A percentile compares a stretch with the other conserved stretches of the same genome.
These are phyloP conservation scores for Amblyornis subalaris DNA, from an alignment of 2,113 vertebrate species.

Conservation along the genomic window DNA sequence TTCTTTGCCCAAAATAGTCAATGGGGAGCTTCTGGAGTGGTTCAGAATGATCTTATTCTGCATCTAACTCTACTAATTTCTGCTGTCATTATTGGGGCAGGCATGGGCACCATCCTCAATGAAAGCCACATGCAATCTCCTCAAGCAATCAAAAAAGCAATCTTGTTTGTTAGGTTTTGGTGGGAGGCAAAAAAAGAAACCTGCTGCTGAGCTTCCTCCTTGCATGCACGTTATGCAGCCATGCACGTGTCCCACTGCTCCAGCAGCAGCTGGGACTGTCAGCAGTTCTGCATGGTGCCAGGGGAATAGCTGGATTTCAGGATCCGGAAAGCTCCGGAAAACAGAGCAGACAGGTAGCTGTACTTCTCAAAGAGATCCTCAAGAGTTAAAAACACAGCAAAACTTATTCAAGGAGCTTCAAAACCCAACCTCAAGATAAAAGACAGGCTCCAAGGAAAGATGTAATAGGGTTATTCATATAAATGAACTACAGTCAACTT, in stretches of 20 bases:
- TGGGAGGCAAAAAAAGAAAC: not conserved
- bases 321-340: not conserved
- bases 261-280: not conserved
- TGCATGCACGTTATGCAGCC: accelerated
- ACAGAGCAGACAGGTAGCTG: not conserved
- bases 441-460: not conserved
- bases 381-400: not conserved
- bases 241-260: accelerated
- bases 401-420: not conserved
- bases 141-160: not conserved
- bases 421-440: not conserved
- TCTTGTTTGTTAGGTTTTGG: not conserved
- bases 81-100: not conserved
- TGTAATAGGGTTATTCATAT: not conserved
- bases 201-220: not conserved
- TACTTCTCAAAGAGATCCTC: not conserved
- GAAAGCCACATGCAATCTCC: not conserved
- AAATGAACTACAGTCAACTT: not conserved
- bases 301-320: not conserved
- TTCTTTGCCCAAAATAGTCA: not conserved
- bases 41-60: not conserved
- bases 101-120: not conserved
- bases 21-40: not conserved
- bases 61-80: not conserved
- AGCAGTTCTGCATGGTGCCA: accelerated